Evolutionary conservation across 2,888 invertebrate genomes (phyloP), one percentile per base, ranked within the genome.

Genomic region (Megalurothrips usitatus): DNA sequence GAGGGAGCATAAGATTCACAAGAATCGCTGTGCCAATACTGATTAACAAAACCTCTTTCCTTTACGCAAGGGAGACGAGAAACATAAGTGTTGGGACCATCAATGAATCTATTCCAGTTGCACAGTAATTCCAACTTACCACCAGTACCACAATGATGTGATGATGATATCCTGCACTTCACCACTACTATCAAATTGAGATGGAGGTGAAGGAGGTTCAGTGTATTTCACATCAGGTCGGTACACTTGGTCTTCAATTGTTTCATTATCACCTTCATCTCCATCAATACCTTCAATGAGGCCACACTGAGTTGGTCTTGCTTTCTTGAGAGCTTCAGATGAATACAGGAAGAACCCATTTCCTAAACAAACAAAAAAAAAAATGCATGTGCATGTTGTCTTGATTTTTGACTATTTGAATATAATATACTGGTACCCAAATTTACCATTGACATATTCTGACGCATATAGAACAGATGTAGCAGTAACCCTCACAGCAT

Each of bases 291-390:
- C 83, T 79, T 86, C 83, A 79, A 83, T 84, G 1, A 63, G 80
- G 48, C 43, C 80, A 80, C 26, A 82, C 23, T 28, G 79, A 79
- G 79, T 47, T 75, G 28, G 48, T 79, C 68, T 49, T 79, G 68
- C 23, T 78, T 81, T 81, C 81, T 48, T 52, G n/a, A 47, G 48
- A 34, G 90, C 89, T 80, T 90, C 88, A 84, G 89, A 88, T 0
- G 91, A 90, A 86, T 92, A 95, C 0, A 95, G 89, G 87, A 93
- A 95, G 87, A 92, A 95, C 12, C 95, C 95, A 87, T 94, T 93
- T 1, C 91, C 93, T 92, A 86, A 19, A 85, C 82, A 84, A 85
- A 83, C 49, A 17, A 52, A 80, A 34, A 26, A 79, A 14, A 78
- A 28, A 28, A 28, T 80, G 34, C 43, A 78, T 47, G 17, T 80